Evolutionary conservation across 2,797 vertebrate species (phyloP).

Genomic region (Taeniopygia guttata): DNA sequence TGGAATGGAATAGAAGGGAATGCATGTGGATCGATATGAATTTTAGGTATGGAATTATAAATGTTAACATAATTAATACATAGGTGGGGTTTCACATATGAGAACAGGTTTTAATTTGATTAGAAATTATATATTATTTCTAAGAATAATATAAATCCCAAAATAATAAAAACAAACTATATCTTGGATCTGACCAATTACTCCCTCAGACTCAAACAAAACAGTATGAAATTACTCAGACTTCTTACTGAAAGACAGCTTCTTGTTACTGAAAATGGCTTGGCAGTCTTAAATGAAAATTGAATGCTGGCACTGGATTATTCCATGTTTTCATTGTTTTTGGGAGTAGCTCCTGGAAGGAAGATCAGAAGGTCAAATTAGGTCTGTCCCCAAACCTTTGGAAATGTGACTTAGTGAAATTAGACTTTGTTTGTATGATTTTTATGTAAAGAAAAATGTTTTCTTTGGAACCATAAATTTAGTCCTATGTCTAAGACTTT

Average conservation of each 20-base stretch:
- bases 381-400: neutral
- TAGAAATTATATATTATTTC: neutral
- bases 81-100: fast-evolving
- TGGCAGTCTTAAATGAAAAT: neutral
- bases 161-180: neutral
- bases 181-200: neutral
- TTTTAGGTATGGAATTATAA: neutral
- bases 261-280: slow-evolving; percentile 6
- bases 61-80: neutral
- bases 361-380: neutral
- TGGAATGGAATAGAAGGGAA: neutral
- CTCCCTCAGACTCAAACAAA: neutral
- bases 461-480: neutral
- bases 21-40: neutral
- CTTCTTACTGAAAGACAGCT: neutral
- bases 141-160: neutral
- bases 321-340: slow-evolving; percentile 1
- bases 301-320: neutral
- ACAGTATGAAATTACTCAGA: neutral
- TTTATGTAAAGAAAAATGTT: neutral
- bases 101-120: neutral
- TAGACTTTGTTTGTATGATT: neutral
- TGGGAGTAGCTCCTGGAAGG: slow-evolving; percentile 1
- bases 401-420: neutral
- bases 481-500: neutral